Evolutionary conservation across 1,140 invertebrate genomes (phyloP), one percentile per base, ranked within the genome.

Genomic region (Cardiocondyla obscurior): DNA sequence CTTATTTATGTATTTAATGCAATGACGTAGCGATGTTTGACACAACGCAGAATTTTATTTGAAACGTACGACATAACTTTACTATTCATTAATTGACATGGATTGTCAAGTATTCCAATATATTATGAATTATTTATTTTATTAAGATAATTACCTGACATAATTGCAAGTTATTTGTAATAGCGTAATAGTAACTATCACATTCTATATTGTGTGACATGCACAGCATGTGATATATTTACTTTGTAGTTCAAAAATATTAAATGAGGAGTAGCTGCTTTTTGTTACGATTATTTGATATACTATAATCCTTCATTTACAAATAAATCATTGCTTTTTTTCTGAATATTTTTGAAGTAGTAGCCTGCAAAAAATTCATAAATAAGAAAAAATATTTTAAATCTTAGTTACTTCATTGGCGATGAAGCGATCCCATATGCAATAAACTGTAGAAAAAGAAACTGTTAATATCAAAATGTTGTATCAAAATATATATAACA

Each of bases 401-500:
- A 19, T 69, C 12, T 57, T 30, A 33, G 6, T 28, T 60, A 62
- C n/a, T 30, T 28, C 2, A 60, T 6, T 58, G 53, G 6, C 2
- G 2, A 19, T 44, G 22, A 16, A 22, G 33, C 12, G 19, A 77
- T 51, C 0, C 8, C 49, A n/a, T 14, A 77, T 76, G 33, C 12
- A 36, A 57, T 36, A 70, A 70, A 53, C n/a, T 44, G 2, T 14
- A 30, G 7, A 76, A 22, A 73, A 14, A 25, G 4, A 1, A 58
- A 49, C 53, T 81, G 81, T 88, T 88, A n/a, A n/a, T n/a, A n/a
- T n/a, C n/a, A n/a, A n/a, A n/a, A 85, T 85, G 44, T 81, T 85
- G 22, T 72, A 65, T 64, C 39, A 58, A 69, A 57, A 51, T 25
- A 79, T 70, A n/a, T 85, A 44, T 86, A 82, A 85, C 28, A 85